These are phyloP conservation scores for Boulengeromyrus knoepffleri DNA, from an alignment of 2,113 vertebrate genomes.

Conservation along the genomic window DNA sequence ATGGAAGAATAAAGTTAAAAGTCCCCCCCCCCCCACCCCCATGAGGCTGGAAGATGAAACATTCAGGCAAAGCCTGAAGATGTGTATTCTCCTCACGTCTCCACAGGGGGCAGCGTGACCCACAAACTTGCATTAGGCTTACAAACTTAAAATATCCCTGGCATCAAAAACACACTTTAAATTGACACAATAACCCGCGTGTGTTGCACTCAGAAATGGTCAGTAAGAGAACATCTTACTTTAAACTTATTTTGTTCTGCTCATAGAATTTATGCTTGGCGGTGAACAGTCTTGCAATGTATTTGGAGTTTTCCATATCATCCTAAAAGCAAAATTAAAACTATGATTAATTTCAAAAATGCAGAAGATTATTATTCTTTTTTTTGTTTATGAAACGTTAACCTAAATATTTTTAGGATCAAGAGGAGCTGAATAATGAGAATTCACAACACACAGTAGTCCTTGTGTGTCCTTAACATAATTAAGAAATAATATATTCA, in stretches of 20 bases:
- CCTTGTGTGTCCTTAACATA: background rate
- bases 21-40: background rate
- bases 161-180: background rate
- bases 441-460: background rate
- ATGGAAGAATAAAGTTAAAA: background rate
- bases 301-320: conserved; percentile 94
- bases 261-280: conserved; percentile 94
- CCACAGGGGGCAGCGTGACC: background rate
- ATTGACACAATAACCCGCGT: background rate
- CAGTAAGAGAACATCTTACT: conserved; percentile 53
- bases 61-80: background rate
- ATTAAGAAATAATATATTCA: background rate
- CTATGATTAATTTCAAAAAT: conserved; percentile 1
- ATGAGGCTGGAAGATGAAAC: background rate
- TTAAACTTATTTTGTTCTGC: conserved; percentile 91
- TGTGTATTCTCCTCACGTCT: background rate
- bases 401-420: background rate
- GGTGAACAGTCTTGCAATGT: conserved; percentile 83
- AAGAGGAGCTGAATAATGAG: background rate
- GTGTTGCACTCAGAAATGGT: background rate
- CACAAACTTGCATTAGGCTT: background rate
- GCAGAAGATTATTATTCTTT: background rate
- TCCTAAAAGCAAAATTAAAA: conserved; percentile 64
- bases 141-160: background rate
- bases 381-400: background rate